Base-by-base conservation (phyloP, 2,113 vertebrate species). In the Melozone crissalis region DNA sequence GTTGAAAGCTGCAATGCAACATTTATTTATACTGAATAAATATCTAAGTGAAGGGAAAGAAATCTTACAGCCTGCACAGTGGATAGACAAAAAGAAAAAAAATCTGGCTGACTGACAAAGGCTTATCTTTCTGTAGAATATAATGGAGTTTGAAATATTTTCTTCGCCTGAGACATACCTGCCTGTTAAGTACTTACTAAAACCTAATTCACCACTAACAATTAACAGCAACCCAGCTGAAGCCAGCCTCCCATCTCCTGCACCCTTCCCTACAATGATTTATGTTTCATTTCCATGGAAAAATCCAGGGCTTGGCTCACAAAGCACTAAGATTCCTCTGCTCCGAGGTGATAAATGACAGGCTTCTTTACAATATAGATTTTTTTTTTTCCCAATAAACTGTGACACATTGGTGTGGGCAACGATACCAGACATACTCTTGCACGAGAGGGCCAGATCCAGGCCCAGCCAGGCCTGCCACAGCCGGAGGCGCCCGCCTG, bases 1-100 rank as follows among this genome's bases (percentile, higher is more conserved):
- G 98, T 98, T 61, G 68, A 93, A 92, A 90, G 84, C 96, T 97
- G 95, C 79, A 97, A 96, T 3, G 61, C 52, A 96, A 95, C 28
- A 54, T 43, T 66, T 52, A 39, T 33, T 49, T 35, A 72, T n/a
- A 66, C 65, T 47, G 67, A 81, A 66, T 39, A 91, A 89, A 73
- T 23, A 72, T 0, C 0, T 16, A 80, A 46, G 15, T 11, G 23
- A 84, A 66, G 52, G 90, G 43, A 63, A 82, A 84, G 46, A 55
- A 76, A 62, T 39, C n/a, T 59, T 49, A 57, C 4, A 65, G 78
- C 8, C 41, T 9, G 30, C 5, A 10, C 4, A 61, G 20, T 1
- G 28, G 54, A 22, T 28, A 82, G 39, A 39, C 15, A 39, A 58
- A 51, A 61, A 37, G 10, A 26, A 21, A 22, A 57, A 55, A 55